Percentiles rank a stretch among this genome's conserved stretches.
Evolutionary conservation across 2,113 vertebrate species (phyloP).

Genomic region (Heliornis fulica): DNA sequence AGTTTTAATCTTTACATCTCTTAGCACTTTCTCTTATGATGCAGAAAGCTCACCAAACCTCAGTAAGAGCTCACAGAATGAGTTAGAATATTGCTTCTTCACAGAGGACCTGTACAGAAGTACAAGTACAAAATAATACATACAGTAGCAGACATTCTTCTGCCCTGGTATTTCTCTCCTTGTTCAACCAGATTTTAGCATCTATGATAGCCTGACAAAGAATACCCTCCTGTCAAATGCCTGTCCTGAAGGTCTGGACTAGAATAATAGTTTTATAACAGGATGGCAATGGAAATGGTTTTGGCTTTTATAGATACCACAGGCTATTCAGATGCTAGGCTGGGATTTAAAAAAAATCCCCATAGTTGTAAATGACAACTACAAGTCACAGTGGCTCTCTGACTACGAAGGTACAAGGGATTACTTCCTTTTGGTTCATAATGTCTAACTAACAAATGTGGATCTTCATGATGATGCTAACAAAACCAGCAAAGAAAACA

Average conservation of each 20-base stretch:
- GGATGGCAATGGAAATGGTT: background rate
- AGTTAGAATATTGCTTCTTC: background rate
- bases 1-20: background rate
- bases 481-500: background rate
- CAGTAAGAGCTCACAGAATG: background rate
- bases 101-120: background rate
- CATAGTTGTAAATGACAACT: background rate
- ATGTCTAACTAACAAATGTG: background rate
- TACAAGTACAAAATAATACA: background rate
- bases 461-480: background rate
- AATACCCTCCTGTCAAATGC: background rate
- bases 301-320: background rate
- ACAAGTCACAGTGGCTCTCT: background rate
- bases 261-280: background rate
- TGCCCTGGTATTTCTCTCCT: background rate
- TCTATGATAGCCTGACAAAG: background rate
- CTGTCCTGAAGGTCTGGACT: background rate
- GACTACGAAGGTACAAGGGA: background rate
- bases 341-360: background rate
- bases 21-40: background rate
- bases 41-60: background rate
- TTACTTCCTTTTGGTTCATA: background rate
- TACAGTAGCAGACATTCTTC: background rate
- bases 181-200: background rate
- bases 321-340: background rate